These are phyloP conservation scores for Drepanosiphum platanoidis DNA, from an alignment of 2,888 invertebrate genomes.

Conservation along the genomic window DNA sequence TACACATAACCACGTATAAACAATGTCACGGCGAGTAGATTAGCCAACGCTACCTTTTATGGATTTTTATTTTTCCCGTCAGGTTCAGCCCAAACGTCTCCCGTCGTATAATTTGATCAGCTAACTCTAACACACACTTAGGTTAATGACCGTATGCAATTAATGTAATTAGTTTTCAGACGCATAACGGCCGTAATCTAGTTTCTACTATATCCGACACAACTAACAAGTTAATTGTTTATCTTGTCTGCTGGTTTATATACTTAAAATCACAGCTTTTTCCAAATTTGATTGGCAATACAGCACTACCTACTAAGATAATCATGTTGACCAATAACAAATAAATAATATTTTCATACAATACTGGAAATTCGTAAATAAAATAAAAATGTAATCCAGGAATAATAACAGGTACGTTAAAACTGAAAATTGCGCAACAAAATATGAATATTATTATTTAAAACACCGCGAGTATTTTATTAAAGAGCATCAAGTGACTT, in stretches of 20 bases:
- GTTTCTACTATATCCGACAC: constrained; percentile 32
- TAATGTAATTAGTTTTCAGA: constrained; percentile 47
- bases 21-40: not conserved
- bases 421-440: too few species aligned
- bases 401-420: not conserved
- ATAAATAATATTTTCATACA: not conserved
- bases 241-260: constrained; percentile 17
- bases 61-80: constrained; percentile 17
- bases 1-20: not conserved
- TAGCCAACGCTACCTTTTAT: constrained; percentile 9
- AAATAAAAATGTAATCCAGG: not conserved
- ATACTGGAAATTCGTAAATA: not conserved
- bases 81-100: not conserved
- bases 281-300: not conserved
- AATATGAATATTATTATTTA: too few species aligned
- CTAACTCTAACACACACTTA: constrained; percentile 26
- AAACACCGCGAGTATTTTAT: not conserved
- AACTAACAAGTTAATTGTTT: constrained; percentile 48
- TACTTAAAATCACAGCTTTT: not conserved
- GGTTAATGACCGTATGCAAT: constrained; percentile 46
- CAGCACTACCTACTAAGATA: too few species aligned
- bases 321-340: too few species aligned
- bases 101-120: constrained; percentile 40
- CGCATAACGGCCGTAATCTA: constrained; percentile 27
- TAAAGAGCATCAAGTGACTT: not conserved